A percentile compares a stretch with the other conserved stretches of the same genome.
These are phyloP conservation scores for Philotrypesis tridentata DNA, from an alignment of 1,140 invertebrate genomes.

Conservation along the genomic window DNA sequence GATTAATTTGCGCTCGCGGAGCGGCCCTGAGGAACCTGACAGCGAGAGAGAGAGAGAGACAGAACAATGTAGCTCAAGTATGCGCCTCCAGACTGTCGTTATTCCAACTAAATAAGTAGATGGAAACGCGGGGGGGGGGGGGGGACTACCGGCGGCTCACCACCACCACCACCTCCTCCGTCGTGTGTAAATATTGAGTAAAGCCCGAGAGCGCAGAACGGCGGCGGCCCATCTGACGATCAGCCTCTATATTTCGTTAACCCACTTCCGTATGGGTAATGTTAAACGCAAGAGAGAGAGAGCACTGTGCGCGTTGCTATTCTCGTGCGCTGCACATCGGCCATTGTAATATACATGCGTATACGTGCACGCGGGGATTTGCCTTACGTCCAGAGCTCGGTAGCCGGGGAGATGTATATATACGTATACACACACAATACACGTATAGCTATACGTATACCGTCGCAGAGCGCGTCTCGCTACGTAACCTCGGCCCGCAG, in stretches of 20 bases:
- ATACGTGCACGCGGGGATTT: too few species aligned
- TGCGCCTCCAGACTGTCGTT: not conserved
- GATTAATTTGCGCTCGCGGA: not conserved
- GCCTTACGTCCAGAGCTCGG: not conserved
- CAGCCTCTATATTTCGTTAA: not conserved
- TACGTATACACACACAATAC: not conserved
- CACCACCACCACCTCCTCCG: too few species aligned
- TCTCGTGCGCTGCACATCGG: not conserved
- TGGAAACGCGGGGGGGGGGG: not conserved
- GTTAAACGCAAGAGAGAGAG: too few species aligned
- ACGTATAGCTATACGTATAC: not conserved
- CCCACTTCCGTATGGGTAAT: not conserved
- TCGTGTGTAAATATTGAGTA: too few species aligned
- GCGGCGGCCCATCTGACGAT: not conserved
- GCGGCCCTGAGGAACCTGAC: too few species aligned
- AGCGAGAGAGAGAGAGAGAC: too few species aligned
- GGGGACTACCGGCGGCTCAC: too few species aligned
- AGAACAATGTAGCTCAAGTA: not conserved
- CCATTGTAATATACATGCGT: too few species aligned
- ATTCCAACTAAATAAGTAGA: not conserved
- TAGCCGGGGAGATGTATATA: not conserved
- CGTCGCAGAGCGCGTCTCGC: not conserved
- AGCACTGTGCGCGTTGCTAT: not conserved
- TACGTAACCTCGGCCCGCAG: slow-evolving; percentile 21
- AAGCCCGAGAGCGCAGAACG: too few species aligned